phyloP scores from a whole-genome alignment of 1,140 invertebrate species.

The Drosophila murphyi region DNA sequence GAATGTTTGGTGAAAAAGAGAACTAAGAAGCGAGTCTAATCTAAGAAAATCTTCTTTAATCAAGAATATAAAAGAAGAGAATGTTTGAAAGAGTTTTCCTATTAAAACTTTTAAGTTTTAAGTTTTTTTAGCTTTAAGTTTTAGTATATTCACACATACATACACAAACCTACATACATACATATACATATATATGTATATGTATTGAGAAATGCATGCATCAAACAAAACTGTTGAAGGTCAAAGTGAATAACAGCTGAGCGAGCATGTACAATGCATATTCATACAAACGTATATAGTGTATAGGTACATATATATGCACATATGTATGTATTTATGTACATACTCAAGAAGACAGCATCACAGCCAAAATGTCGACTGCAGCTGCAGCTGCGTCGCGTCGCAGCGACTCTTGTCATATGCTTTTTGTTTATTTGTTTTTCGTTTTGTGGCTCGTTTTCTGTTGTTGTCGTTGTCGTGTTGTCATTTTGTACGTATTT shows the following conservation, averaged over 20 bases:
- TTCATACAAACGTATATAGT: background rate
- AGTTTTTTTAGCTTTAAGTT: too few species aligned
- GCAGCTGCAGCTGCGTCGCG: conserved; percentile 22
- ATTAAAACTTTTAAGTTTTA: too few species aligned
- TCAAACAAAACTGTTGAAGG: background rate
- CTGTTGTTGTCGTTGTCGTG: conserved; percentile 6
- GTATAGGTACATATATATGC: background rate
- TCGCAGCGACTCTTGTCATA: conserved; percentile 40
- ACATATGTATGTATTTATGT: conserved; percentile 6
- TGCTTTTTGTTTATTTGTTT: conserved; percentile 43
- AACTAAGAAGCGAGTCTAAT: too few species aligned
- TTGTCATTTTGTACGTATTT: conserved; percentile 17
- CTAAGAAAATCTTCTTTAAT: too few species aligned
- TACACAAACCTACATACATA: too few species aligned
- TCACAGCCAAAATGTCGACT: conserved; percentile 11
- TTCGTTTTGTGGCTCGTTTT: conserved; percentile 1
- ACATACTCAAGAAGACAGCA: conserved; percentile 6
- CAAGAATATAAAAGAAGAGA: too few species aligned
- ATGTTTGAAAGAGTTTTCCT: too few species aligned
- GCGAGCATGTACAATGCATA: background rate
- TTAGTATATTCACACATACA: too few species aligned
- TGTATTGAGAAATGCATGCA: background rate
- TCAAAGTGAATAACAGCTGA: conserved; percentile 1
- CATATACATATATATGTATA: background rate
- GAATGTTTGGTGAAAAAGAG: too few species aligned